Evolutionary conservation across 2,888 invertebrate genomes (phyloP), one percentile per base, ranked within the genome.

Genomic region (Sphaerophoria taeniata): DNA sequence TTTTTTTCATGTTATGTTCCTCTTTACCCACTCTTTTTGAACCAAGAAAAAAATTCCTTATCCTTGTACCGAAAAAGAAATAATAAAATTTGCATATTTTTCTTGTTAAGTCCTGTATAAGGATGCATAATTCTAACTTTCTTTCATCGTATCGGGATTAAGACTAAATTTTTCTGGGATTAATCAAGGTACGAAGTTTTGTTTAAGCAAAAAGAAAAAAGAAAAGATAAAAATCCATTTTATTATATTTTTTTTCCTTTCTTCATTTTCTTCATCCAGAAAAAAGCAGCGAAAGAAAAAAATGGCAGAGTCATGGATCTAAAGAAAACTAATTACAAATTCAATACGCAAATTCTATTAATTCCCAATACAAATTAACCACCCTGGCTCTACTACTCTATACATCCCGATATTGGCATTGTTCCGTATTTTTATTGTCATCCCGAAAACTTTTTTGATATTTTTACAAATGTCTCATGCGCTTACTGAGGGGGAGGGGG

Each of bases 291-390:
- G 24, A 58, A 58, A 36, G 53, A 49, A 14, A 56, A 67, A 51
- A 67, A 36, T 36, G n/a, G 58, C 36, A 69, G 11, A 67, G 51
- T 61, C 77, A 74, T 70, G 45, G 43, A 39, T 65, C 36, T 34
- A 34, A 24, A 71, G 24, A 47, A 36, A 58, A 67, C 90, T 90
- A 90, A 91, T 91, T 91, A 89, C 87, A 89, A 88, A 91, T 91
- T 90, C 91, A 87, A 87, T 84, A 87, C 88, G 89, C 90, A 90
- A 90, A 89, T 90, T 90, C 91, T 91, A 91, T 91, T 91, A 91
- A 91, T 91, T 91, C 91, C 90, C 90, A 90, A 91, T 91, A 91
- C 90, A 91, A 89, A 85, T 81, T 85, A 85, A 85, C 71, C 67
- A 81, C 60, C 77, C 76, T 53, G 69, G 78, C 12, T 0, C 0